These are phyloP conservation scores for Patella caerulea DNA, from an alignment of 2,888 invertebrate genomes.

Conservation along the genomic window DNA sequence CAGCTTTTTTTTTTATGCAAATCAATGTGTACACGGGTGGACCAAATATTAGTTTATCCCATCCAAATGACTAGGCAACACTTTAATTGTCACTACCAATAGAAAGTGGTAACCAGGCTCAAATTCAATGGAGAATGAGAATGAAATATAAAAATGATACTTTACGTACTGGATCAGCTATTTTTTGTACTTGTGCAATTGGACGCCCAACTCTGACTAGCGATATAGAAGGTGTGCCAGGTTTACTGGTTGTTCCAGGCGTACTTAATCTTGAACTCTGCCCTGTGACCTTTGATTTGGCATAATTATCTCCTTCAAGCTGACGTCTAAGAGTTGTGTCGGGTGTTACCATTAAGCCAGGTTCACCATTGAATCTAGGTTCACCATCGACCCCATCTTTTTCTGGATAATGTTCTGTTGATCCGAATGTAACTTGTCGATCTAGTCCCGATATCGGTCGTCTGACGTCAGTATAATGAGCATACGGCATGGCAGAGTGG, in stretches of 20 bases:
- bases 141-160: too few species aligned
- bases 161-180: constrained; percentile 62
- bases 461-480: background rate
- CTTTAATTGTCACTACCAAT: too few species aligned
- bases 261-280: background rate
- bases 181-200: constrained; percentile 57
- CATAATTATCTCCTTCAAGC: background rate
- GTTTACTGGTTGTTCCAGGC: too few species aligned
- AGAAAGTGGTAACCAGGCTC: too few species aligned
- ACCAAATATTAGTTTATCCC: too few species aligned
- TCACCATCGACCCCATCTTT: background rate
- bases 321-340: background rate
- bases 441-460: background rate
- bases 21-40: too few species aligned
- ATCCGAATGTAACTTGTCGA: constrained; percentile 4
- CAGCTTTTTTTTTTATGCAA: too few species aligned
- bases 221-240: background rate
- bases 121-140: too few species aligned
- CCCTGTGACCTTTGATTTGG: background rate
- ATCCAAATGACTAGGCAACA: background rate
- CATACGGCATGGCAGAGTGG: background rate
- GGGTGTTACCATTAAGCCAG: background rate
- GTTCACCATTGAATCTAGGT: background rate
- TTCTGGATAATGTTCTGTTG: background rate
- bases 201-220: constrained; percentile 56